Conservation (phyloP, 2,888 invertebrate genomes). For the Drosophila helvetica region DNA sequence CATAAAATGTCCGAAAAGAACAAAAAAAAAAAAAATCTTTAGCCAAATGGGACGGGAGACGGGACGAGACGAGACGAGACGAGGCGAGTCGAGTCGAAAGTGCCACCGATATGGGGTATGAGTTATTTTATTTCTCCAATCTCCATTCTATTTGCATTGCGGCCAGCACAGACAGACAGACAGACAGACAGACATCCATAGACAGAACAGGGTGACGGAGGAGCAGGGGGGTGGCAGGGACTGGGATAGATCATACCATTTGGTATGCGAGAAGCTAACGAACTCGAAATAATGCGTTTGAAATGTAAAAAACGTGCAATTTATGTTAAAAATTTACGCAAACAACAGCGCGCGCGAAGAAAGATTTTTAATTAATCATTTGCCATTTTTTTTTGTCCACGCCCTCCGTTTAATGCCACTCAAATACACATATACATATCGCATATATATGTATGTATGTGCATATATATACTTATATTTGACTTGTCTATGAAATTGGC, state of each 20-base stretch:
- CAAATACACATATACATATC: neutral
- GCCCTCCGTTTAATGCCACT: conserved; percentile 6
- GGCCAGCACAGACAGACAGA: conserved; percentile 55
- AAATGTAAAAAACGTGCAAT: conserved; percentile 80
- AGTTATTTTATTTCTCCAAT: conserved; percentile 47
- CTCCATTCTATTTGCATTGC: conserved; percentile 67
- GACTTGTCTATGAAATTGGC: conserved; percentile 81
- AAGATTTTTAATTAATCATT: conserved; percentile 66
- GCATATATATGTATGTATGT: conserved; percentile 9
- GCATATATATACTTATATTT: conserved; percentile 45
- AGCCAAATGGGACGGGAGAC: neutral
- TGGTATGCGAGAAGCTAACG: conserved; percentile 82
- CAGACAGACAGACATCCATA: conserved; percentile 15
- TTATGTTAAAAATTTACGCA: conserved; percentile 75
- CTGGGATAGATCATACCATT: conserved; percentile 48
- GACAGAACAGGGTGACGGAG: neutral
- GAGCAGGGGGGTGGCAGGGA: neutral
- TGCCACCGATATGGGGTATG: conserved; percentile 36
- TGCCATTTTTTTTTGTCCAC: conserved; percentile 42
- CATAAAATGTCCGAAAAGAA: conserved; percentile 54
- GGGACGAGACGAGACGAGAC: too few species aligned
- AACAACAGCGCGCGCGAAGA: conserved; percentile 46
- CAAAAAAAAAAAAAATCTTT: conserved; percentile 1
- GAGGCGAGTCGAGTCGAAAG: neutral
- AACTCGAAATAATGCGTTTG: conserved; percentile 83